Conservation (phyloP, 2,113 vertebrate genomes). For the Thermophis baileyi region DNA sequence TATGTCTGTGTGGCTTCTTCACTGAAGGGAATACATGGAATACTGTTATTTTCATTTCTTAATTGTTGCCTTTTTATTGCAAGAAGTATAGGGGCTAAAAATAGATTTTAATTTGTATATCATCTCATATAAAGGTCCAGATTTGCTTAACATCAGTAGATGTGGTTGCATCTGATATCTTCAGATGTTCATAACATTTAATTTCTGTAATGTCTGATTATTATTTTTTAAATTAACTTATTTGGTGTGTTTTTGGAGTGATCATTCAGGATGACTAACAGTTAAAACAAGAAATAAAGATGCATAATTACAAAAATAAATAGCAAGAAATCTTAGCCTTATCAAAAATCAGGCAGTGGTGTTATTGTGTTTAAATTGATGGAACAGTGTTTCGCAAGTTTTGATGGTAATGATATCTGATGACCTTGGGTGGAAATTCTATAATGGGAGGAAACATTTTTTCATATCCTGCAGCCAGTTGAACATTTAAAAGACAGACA, state of each 20-base stretch:
- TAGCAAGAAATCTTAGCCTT: background rate
- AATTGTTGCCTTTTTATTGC: background rate
- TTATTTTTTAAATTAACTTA: background rate
- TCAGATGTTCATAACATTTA: background rate
- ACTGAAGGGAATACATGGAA: background rate
- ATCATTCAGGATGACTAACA: background rate
- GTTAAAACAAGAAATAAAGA: background rate
- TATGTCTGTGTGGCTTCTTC: conserved; percentile 63
- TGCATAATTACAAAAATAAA: background rate
- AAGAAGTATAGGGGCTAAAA: no score
- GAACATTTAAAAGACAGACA: background rate
- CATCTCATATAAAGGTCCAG: background rate
- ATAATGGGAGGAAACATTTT: background rate
- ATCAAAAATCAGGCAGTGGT: background rate
- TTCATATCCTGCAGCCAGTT: background rate
- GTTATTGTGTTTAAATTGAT: background rate
- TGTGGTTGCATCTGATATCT: background rate
- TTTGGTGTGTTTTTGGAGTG: background rate
- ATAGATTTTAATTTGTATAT: fast-evolving
- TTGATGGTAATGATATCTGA: background rate
- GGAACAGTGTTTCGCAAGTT: background rate
- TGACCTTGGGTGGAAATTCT: background rate
- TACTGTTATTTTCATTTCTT: background rate
- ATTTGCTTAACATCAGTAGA: background rate
- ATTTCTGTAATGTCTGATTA: background rate